Evolutionary conservation across 2,113 vertebrate species (phyloP).

Genomic region (Poecile atricapillus): DNA sequence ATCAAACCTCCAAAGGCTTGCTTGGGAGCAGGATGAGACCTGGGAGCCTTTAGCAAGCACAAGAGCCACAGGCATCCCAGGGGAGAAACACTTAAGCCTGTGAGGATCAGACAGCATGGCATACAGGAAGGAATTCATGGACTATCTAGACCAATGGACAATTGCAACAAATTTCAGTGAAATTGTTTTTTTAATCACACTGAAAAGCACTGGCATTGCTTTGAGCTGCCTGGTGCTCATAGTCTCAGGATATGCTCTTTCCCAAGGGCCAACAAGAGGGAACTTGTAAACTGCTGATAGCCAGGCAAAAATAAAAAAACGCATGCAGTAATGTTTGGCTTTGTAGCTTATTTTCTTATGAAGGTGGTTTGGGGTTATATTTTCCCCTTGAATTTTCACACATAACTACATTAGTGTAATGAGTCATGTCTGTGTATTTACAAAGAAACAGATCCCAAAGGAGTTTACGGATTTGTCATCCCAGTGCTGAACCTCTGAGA

Average conservation of each 20-base stretch:
- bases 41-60: background rate
- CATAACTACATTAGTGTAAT: slow-evolving; percentile 4
- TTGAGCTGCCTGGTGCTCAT: background rate
- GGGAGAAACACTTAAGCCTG: background rate
- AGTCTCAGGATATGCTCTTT: background rate
- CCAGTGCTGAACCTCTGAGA: background rate
- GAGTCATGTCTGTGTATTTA: slow-evolving; percentile 27
- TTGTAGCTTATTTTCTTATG: background rate
- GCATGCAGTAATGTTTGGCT: background rate
- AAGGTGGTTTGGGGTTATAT: slow-evolving; percentile 19
- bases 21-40: background rate
- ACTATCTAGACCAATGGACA: background rate
- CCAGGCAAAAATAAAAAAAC: background rate
- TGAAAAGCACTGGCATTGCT: background rate
- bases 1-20: background rate
- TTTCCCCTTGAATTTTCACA: slow-evolving; percentile 35
- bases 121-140: background rate
- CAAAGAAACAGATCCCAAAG: slow-evolving; percentile 18
- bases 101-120: fast-evolving
- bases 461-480: background rate
- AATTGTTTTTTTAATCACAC: background rate
- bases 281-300: slow-evolving; percentile 37
- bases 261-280: background rate
- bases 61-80: background rate
- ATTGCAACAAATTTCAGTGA: background rate